Base-by-base conservation (phyloP, 2,113 vertebrate genomes). In the Ailurus styani region DNA sequence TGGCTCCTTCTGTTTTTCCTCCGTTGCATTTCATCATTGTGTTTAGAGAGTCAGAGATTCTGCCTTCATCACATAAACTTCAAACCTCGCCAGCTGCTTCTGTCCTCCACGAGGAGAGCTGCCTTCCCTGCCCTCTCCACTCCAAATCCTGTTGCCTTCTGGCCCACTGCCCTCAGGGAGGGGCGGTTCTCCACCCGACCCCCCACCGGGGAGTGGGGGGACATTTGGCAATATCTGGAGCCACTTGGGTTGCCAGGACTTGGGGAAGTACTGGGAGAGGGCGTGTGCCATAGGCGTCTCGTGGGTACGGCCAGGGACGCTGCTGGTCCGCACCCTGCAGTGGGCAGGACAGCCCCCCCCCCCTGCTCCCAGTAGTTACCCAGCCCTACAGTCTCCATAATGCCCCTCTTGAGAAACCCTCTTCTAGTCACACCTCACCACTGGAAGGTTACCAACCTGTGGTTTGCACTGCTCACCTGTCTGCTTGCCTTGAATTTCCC, bases 391-490 rank as follows among this genome's bases (percentile, higher is more conserved):
- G 27, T 12, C 0, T 50, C 42, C 40, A 0, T 4, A 18, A 6
- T 8, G 10, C 2, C 29, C 9, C 27, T 1, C 1, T 2, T 20
- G 34, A 62, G 82, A 87, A 88, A 29, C 6, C 50, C 27, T 60
- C 9, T 40, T 73, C 52, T 45, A 31, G 84, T 34, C 34, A 25
- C 14, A 7, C 2, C 20, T 50, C 2, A 25, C 34, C 52, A 6
- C 0, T 47, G 50, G 79, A 20, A 34, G 7, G 31, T 68, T 40
- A 8, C 68, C 92, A 7, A 0, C n/a, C 55, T 27, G 25, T 11
- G 1, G 27, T 37, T 66, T 64, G 6, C 45, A 14, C 0, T 1
- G 3, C 14, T 2, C 0, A 25, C 31, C n/a, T 18, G 0, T 31
- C 21, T 68, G 9, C 12, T 72, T 2, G 17, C 34, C 45, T 52